Evolutionary conservation across 2,797 vertebrate species (phyloP), one percentile per base, ranked within the genome.

Genomic region (Parotocinclus haroldoi): DNA sequence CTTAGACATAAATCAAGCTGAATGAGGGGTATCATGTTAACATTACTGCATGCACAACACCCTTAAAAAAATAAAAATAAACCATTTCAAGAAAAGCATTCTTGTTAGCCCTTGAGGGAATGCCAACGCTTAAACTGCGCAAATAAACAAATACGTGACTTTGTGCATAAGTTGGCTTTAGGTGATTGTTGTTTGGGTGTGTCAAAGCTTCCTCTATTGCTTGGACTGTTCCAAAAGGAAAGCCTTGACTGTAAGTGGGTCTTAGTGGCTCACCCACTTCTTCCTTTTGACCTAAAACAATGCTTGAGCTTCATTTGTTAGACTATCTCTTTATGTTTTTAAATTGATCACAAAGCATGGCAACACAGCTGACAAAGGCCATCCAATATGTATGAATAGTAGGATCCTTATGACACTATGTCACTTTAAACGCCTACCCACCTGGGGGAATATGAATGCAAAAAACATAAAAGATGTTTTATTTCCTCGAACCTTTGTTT

Each of bases 391-490:
- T 63, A 63, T 17, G 7, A 51, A 63, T 54, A 46, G 6, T 60
- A 11, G 6, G 52, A 49, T 58, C 46, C 38, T 58, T 36, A 52
- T 58, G 10, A 39, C 27, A 68, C 42, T 50, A 58, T 50, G 55
- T 19, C n/a, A 75, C 79, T 72, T 36, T 48, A 62, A 68, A 39
- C 40, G 71, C 65, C 57, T 78, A 77, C 63, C 67, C 83, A 74
- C 73, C 57, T 19, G 67, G 68, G n/a, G 65, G 58, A 55, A 71
- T 72, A 76, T 60, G 40, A 84, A 74, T 73, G 66, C 57, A 65
- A 66, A 53, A 65, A 73, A 70, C 74, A 81, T 85, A 79, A 75
- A 66, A 45, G 51, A 45, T 42, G 71, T 76, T 63, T 60, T 78
- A 75, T 77, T 53, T 14, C 48, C 49, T 61, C 57, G 80, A 75